phyloP scores from a whole-genome alignment of 2,113 vertebrate species.

The Nothoprocta pentlandii region DNA sequence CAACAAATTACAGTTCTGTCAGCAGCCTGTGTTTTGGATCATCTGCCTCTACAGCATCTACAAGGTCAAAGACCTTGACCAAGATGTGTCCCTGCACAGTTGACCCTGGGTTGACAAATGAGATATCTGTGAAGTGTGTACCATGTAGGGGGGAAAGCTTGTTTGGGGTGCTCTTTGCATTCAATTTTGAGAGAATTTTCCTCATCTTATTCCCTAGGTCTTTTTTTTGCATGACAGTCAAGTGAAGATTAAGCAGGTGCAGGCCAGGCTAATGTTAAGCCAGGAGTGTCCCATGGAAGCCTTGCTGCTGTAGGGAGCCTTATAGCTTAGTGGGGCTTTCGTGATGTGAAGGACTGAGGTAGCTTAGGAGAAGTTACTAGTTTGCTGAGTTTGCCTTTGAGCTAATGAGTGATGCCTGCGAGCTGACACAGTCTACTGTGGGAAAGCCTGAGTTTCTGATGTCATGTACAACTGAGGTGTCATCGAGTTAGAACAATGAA shows the following conservation, averaged over 20 bases:
- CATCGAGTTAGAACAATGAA: not conserved
- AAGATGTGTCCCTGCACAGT: not conserved
- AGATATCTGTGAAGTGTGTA: not conserved
- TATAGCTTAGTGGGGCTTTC: not conserved
- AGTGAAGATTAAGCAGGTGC: not conserved
- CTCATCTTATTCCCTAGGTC: not conserved
- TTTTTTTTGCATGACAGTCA: not conserved
- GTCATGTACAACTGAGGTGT: not conserved
- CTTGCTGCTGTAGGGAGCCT: not conserved
- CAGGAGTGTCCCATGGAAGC: not conserved
- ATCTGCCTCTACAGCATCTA: not conserved
- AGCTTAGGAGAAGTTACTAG: not conserved
- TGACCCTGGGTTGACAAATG: not conserved
- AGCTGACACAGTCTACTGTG: not conserved
- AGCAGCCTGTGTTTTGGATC: not conserved
- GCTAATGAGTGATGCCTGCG: not conserved
- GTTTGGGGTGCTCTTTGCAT: not conserved
- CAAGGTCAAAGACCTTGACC: not conserved
- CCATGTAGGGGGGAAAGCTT: not conserved
- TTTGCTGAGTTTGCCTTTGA: not conserved
- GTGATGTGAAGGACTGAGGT: not conserved
- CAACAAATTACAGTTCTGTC: not conserved
- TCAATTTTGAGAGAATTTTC: not conserved
- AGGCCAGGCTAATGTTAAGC: not conserved
- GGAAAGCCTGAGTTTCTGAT: not conserved